phyloP scores from a whole-genome alignment of 2,113 vertebrate genomes.

The Xyliphius kryptos region DNA sequence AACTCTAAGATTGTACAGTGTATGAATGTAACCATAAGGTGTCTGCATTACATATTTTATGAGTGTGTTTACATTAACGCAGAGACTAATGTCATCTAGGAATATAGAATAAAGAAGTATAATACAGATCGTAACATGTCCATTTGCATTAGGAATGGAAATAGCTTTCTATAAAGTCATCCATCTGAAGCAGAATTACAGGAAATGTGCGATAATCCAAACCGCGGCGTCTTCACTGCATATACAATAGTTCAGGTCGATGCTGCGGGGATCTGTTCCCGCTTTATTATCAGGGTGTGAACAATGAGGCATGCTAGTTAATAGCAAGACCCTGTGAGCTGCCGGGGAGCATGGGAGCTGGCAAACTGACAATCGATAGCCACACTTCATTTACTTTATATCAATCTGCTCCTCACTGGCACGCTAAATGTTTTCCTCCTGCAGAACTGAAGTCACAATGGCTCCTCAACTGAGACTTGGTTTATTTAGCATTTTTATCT shows the following conservation, averaged over 20 bases:
- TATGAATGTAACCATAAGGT: background rate
- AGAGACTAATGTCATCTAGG: no score
- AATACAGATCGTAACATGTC: background rate
- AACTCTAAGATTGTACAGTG: background rate
- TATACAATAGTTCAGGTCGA: conserved; percentile 11
- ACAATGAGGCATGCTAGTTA: conserved; percentile 56
- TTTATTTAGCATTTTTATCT: conserved; percentile 28
- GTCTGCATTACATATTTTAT: background rate
- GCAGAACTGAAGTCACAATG: conserved; percentile 28
- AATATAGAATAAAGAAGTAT: no score
- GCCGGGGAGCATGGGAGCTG: conserved; percentile 42
- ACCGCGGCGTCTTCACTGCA: background rate
- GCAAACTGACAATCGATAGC: conserved; percentile 57
- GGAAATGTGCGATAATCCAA: background rate
- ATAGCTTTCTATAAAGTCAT: background rate
- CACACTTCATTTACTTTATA: conserved; percentile 60
- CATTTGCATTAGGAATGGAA: background rate
- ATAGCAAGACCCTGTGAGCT: conserved; percentile 41
- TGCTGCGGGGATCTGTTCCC: conserved; percentile 3
- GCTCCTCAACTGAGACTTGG: conserved; percentile 1
- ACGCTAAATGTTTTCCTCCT: conserved; percentile 20
- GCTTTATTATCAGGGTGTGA: conserved; percentile 35
- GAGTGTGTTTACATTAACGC: no score
- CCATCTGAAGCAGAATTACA: background rate
- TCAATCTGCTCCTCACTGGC: conserved; percentile 38